Percentiles rank a stretch among this genome's conserved stretches.
Evolutionary conservation across 37 sponge, comb jelly and placozoan species (phyloP).

Genomic region (Chondrosia reniformis): DNA sequence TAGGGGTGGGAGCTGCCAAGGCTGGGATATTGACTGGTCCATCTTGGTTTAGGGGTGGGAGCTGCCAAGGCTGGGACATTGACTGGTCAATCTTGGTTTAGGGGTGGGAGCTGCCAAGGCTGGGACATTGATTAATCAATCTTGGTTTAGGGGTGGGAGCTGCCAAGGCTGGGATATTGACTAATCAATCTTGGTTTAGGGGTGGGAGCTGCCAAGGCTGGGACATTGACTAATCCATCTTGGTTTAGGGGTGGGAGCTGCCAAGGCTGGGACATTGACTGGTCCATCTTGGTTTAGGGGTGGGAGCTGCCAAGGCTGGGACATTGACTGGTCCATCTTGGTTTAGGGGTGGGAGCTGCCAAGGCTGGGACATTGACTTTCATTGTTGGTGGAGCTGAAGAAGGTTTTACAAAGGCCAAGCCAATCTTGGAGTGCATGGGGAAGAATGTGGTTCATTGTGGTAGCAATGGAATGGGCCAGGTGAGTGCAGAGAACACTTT

Average conservation of each 20-base stretch:
- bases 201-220: constrained; percentile 87
- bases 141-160: constrained; percentile 84
- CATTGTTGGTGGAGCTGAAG: constrained; percentile 90
- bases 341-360: constrained; percentile 86
- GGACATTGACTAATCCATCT: constrained; percentile 68
- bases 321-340: too few relatives aligned
- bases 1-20: constrained; percentile 89
- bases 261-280: constrained; percentile 76
- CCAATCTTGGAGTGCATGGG: constrained; percentile 90
- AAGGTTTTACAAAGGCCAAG: constrained; percentile 61
- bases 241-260: constrained; percentile 85
- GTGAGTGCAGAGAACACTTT: constrained; percentile 24
- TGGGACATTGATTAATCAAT: constrained; percentile 73
- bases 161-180: constrained; percentile 78
- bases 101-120: constrained; percentile 90
- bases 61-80: constrained; percentile 83
- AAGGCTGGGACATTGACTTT: constrained; percentile 82
- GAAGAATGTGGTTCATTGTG: constrained; percentile 92
- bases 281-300: too few relatives aligned
- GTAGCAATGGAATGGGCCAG: constrained; percentile 66
- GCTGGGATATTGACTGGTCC: constrained; percentile 78
- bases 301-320: constrained; percentile 85
- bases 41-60: constrained; percentile 80
- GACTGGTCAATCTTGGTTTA: too few relatives aligned
- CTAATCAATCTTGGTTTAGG: too few relatives aligned